Conservation (phyloP, 2,113 vertebrate species). For the Lasiurus cinereus region DNA sequence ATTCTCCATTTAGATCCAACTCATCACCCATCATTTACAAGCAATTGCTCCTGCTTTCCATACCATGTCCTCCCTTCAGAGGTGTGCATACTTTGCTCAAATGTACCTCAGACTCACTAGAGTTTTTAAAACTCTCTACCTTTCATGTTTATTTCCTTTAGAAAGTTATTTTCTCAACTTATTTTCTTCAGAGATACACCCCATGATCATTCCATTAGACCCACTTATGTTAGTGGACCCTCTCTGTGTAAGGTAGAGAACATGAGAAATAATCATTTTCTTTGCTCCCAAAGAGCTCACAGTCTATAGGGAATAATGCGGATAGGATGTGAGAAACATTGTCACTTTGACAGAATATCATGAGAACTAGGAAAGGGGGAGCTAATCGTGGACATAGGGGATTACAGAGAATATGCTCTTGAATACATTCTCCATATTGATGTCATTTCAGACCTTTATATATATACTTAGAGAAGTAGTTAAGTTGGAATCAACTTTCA, state of each 20-base stretch:
- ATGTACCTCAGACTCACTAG: not conserved
- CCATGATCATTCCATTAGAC: not conserved
- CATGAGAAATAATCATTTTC: not conserved
- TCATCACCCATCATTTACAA: not conserved
- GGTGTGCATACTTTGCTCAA: not conserved
- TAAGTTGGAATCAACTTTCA: not conserved
- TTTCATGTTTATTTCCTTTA: not conserved
- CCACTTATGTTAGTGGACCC: not conserved
- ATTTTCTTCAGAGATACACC: not conserved
- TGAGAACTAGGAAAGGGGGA: not conserved
- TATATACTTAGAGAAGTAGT: not conserved
- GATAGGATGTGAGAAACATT: not conserved
- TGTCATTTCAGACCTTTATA: not conserved
- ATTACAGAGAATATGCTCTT: not conserved
- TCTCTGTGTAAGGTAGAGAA: not conserved
- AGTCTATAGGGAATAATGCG: not conserved
- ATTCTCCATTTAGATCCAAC: not conserved
- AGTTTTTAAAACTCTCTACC: not conserved
- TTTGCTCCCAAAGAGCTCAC: not conserved
- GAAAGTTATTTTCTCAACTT: not conserved
- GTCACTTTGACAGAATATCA: not conserved
- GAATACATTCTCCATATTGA: not conserved
- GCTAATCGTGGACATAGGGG: not conserved
- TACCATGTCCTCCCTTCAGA: not conserved
- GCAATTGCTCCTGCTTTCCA: not conserved